Base-by-base conservation (phyloP, 2,888 invertebrate genomes). In the Cephalotes varians region DNA sequence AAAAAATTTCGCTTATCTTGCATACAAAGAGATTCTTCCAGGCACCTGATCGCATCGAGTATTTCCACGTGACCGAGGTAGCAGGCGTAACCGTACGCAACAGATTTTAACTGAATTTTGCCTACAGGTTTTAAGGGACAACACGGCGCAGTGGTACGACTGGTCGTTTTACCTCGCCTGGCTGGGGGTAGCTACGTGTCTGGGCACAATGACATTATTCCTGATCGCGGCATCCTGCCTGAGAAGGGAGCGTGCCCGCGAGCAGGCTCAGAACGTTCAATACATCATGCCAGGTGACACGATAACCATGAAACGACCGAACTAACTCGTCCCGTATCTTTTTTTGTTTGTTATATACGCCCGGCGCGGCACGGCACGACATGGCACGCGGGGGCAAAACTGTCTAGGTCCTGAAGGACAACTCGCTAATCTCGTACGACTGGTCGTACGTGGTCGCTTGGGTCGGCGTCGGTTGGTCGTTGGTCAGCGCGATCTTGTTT, bases 371-470 rank as follows among this genome's bases (percentile, higher is more conserved):
- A 71, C 69, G 54, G 54, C 69, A 71, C 37, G 71, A 12, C 71
- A 71, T 83, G 88, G 87, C 81, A 89, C 74, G 80, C 81, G 88
- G 86, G 85, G 76, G 15, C 28, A 69, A 76, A 76, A 69, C 76
- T 62, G 65, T 91, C 88, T 96, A 98, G 98, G 97, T 98, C 95
- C 97, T 98, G 95, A 97, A 97, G 95, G 97, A 98, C 95, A 97
- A 97, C 95, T 96, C 97, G 92, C 96, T 97, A 95, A 96, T 97
- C 94, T 96, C 97, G 95, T 99, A 98, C 96, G 98, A 98, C 95
- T 99, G 98, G 98, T 98, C 98, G 93, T 99, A 99, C 96, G 97
- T 98, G 96, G 97, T 98, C 95, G 98, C 98, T 95, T 99, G 99
- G 99, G 97, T 98, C 95, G 98, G 98, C 95, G 98, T 99, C 94